Evolutionary conservation across 2,888 invertebrate species (phyloP).

Genomic region (Marasmarcha lunaedactyla): DNA sequence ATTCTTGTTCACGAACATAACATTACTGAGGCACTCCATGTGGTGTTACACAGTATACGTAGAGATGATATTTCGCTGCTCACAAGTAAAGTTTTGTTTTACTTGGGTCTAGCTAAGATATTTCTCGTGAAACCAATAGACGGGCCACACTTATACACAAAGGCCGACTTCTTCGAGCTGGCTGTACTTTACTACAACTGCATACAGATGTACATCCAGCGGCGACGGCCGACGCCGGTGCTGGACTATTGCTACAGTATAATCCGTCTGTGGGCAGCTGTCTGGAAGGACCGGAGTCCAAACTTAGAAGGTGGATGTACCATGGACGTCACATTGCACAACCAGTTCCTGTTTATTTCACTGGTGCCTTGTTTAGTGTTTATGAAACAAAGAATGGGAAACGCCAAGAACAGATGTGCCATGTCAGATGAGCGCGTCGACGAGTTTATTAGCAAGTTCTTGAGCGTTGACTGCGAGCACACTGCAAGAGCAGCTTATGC

Average conservation of each 20-base stretch:
- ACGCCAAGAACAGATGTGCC: slow-evolving; percentile 19
- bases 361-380: slow-evolving; percentile 72
- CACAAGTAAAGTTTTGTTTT: slow-evolving; percentile 57
- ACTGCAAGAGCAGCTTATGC: slow-evolving; percentile 72
- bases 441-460: slow-evolving; percentile 70
- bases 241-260: slow-evolving; percentile 44
- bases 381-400: slow-evolving; percentile 18
- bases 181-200: slow-evolving; percentile 39
- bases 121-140: slow-evolving; percentile 34
- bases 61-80: slow-evolving; percentile 51
- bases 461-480: slow-evolving; percentile 73
- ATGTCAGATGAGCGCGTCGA: slow-evolving; percentile 64
- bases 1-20: slow-evolving; percentile 37
- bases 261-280: slow-evolving; percentile 33
- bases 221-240: slow-evolving; percentile 30
- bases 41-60: slow-evolving; percentile 46
- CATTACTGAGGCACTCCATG: slow-evolving; percentile 37
- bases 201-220: slow-evolving; percentile 31
- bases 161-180: slow-evolving; percentile 41
- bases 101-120: slow-evolving; percentile 44
- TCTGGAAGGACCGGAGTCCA: slow-evolving; percentile 27
- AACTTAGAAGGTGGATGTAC: slow-evolving; percentile 24
- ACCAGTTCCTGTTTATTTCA: slow-evolving; percentile 72
- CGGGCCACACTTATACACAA: slow-evolving; percentile 33
- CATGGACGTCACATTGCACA: slow-evolving; percentile 47